Percentiles rank a stretch among this genome's conserved stretches.
These are phyloP conservation scores for Leuctra nigra DNA, from an alignment of 2,888 invertebrate species.

Conservation along the genomic window DNA sequence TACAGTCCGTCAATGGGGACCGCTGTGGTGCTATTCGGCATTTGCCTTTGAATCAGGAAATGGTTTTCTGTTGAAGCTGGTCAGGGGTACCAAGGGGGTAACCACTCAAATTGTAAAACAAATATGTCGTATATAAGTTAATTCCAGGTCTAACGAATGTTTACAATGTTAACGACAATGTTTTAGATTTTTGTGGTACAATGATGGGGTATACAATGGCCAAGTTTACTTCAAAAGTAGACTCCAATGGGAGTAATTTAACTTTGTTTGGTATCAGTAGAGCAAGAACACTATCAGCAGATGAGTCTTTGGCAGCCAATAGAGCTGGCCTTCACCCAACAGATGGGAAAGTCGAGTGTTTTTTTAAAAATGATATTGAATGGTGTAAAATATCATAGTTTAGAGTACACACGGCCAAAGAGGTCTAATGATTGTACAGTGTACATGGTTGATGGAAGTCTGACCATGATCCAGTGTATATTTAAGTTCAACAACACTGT, in stretches of 20 bases:
- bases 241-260: background rate
- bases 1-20: background rate
- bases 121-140: background rate
- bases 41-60: background rate
- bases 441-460: background rate
- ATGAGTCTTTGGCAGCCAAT: background rate
- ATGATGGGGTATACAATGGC: background rate
- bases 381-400: background rate
- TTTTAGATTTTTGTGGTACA: background rate
- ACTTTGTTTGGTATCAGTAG: background rate
- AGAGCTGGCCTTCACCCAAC: background rate
- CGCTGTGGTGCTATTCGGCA: background rate
- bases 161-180: background rate
- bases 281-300: background rate
- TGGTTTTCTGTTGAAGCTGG: conserved; percentile 3
- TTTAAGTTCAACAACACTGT: too few relatives aligned
- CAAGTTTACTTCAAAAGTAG: background rate
- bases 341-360: background rate
- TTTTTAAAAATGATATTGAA: background rate
- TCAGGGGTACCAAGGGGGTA: background rate
- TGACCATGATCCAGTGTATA: background rate
- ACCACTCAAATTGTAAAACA: background rate
- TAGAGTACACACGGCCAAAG: background rate
- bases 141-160: background rate
- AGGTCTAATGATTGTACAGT: background rate